These are phyloP conservation scores for Moxostoma hubbsi DNA, from an alignment of 2,797 vertebrate species.

Conservation along the genomic window DNA sequence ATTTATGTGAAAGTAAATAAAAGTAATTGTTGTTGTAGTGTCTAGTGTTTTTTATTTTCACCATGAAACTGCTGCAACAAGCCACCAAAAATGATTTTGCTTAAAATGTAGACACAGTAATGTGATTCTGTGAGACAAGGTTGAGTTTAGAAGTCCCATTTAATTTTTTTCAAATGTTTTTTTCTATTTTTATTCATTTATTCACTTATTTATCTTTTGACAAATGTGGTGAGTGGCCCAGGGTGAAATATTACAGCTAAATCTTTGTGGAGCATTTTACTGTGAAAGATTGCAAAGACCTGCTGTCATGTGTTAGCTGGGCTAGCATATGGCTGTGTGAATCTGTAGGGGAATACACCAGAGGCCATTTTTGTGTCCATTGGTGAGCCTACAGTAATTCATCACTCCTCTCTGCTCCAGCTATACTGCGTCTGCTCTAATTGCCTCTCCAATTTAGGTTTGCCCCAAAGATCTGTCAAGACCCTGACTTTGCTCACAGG, in stretches of 20 bases:
- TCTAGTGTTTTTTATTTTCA: too few species aligned
- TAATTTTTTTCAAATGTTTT: too few species aligned
- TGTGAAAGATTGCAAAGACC: conserved; percentile 48
- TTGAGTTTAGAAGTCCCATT: too few species aligned
- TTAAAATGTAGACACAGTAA: neutral
- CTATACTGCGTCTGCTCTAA: conserved; percentile 59
- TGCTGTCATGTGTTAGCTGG: conserved; percentile 56
- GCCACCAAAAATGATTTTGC: too few species aligned
- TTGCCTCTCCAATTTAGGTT: conserved; percentile 62
- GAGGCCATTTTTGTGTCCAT: conserved; percentile 61
- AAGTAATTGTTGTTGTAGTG: too few species aligned
- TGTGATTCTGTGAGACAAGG: too few species aligned
- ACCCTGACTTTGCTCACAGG: conserved; percentile 51
- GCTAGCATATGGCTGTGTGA: conserved; percentile 22
- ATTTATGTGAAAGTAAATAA: too few species aligned
- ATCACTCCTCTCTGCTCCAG: conserved; percentile 57
- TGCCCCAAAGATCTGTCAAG: conserved; percentile 51
- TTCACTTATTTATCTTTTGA: neutral
- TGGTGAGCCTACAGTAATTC: conserved; percentile 63
- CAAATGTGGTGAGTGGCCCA: neutral
- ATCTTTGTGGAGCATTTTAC: conserved; percentile 46
- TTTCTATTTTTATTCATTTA: neutral
- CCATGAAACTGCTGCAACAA: too few species aligned
- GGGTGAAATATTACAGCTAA: conserved; percentile 6
- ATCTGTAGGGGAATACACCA: conserved; percentile 54